phyloP scores from a whole-genome alignment of 2,888 invertebrate species.

The Anticlea derivata region DNA sequence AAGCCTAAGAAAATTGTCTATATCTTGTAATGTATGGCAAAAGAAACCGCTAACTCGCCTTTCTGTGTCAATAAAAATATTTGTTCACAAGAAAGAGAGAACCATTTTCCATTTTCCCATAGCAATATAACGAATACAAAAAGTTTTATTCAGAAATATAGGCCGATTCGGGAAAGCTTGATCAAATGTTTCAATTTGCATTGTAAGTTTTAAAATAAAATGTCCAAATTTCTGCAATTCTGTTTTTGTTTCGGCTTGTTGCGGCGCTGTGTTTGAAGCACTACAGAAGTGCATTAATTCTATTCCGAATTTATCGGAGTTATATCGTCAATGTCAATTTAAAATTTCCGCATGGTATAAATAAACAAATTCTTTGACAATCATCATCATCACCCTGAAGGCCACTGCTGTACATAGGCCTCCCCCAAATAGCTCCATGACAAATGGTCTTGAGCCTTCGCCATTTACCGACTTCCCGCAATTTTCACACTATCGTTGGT shows the following conservation, averaged over 20 bases:
- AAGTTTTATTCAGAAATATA: conserved; percentile 7
- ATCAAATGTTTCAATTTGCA: conserved; percentile 16
- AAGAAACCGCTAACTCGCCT: background rate
- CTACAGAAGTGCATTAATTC: conserved; percentile 28
- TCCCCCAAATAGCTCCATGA: too few species aligned
- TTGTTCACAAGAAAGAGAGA: background rate
- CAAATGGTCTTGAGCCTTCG: too few species aligned
- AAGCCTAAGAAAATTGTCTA: background rate
- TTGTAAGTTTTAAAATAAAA: conserved; percentile 18
- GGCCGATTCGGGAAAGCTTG: conserved; percentile 5
- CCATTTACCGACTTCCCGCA: too few species aligned
- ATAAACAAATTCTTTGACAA: too few species aligned
- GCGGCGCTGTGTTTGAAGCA: conserved; percentile 23
- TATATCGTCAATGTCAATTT: background rate
- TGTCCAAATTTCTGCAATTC: conserved; percentile 11
- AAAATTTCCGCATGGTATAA: too few species aligned
- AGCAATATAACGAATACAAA: background rate
- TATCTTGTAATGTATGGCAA: background rate
- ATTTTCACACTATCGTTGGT: too few species aligned
- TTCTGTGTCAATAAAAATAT: conserved; percentile 2
- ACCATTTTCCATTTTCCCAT: conserved; percentile 1
- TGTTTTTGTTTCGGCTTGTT: conserved; percentile 23
- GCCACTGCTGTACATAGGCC: too few species aligned
- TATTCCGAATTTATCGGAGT: conserved; percentile 23
- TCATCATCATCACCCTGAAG: too few species aligned